Percentiles rank a stretch among this genome's conserved stretches.
Conservation (phyloP, 2,888 invertebrate genomes). For the Meiosimyza decipiens region DNA sequence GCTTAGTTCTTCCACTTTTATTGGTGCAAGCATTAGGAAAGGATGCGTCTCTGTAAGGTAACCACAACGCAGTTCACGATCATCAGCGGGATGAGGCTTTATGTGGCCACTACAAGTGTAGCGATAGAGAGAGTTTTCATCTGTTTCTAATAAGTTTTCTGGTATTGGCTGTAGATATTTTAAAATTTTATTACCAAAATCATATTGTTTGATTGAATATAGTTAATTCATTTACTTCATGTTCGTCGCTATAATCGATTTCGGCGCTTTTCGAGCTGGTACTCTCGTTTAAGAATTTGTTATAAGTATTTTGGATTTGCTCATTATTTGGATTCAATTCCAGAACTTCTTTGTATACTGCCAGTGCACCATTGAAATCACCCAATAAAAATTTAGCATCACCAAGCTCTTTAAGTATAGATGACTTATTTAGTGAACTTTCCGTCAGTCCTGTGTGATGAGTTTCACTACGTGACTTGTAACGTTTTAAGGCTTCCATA, state of each 20-base stretch:
- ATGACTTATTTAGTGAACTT: conserved; percentile 33
- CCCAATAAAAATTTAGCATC: conserved; percentile 49
- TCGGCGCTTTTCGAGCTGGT: neutral
- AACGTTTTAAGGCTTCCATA: conserved; percentile 69
- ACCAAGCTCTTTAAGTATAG: conserved; percentile 48
- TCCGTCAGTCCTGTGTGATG: neutral
- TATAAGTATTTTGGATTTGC: conserved; percentile 58
- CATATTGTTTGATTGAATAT: neutral
- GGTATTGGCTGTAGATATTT: conserved; percentile 49
- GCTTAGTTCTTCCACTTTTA: conserved; percentile 69
- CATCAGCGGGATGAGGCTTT: conserved; percentile 64
- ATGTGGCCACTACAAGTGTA: conserved; percentile 69
- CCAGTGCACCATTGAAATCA: conserved; percentile 48
- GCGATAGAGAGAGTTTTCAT: conserved; percentile 41
- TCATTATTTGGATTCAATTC: conserved; percentile 62
- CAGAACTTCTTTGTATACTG: conserved; percentile 46
- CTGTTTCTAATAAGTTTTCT: conserved; percentile 35
- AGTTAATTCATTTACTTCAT: conserved; percentile 50
- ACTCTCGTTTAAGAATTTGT: conserved; percentile 33
- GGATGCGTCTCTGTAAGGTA: conserved; percentile 62
- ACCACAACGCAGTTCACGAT: conserved; percentile 51
- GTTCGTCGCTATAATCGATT: conserved; percentile 46
- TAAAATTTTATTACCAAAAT: neutral
- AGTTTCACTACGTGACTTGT: conserved; percentile 25
- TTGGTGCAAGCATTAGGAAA: conserved; percentile 66